Evolutionary conservation across 1,140 invertebrate genomes (phyloP), one percentile per base, ranked within the genome.

Genomic region (Philopotamus ludificatus): DNA sequence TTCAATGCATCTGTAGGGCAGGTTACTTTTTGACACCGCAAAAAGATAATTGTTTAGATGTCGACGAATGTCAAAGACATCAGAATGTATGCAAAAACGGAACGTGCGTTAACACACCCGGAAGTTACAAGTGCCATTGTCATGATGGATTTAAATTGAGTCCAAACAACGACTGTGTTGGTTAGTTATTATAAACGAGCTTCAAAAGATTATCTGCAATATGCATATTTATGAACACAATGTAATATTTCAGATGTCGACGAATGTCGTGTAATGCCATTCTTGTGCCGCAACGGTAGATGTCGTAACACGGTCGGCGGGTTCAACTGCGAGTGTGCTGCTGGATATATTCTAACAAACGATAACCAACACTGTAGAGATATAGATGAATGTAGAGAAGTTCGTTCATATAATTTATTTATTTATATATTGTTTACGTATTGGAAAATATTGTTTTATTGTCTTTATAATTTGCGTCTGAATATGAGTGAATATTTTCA

Each of bases 91-190:
- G 90, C 72, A 88, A 89, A 70, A 91, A 92, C 75, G 91, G 91
- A n/a, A 90, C 88, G 0, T 95, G 93, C 74, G 79, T 92, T 20
- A 93, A 93, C 73, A 84, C 84, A 3, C 79, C 87, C 44, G 90
- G 91, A 2, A 85, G 85, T 10, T 94, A 90, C 77, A 84, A 86
- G 60, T 95, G 92, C 73, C 84, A 88, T 67, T 95, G 92, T 74
- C 85, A 90, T 70, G 80, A 82, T 4, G 92, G 92, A 1, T 94
- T 91, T 77, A 89, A 90, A 74, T 80, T 92, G 0, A 91, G 90
- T 67, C 84, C 88, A n/a, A 91, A 90, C 71, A 91, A 92, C 66
- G 91, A 94, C 73, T 95, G 93, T 71, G 83, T 88, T 58, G 90
- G 89, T 91, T 76, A 76, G 77, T 42, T 25, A 34, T 34, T 63